These are phyloP conservation scores for Spodoptera litura DNA, from an alignment of 1,140 invertebrate genomes.

Conservation along the genomic window DNA sequence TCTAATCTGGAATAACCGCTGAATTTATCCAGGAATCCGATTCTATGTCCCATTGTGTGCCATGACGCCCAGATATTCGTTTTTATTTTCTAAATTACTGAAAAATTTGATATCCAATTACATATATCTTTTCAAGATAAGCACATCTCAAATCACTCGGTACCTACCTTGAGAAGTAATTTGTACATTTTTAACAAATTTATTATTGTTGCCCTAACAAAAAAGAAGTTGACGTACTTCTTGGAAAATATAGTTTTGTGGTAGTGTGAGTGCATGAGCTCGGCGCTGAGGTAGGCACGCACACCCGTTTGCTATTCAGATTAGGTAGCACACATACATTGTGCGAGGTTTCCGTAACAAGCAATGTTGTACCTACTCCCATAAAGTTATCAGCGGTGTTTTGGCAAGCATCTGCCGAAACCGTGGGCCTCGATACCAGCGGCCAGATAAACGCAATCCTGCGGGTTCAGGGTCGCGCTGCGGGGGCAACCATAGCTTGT, in stretches of 20 bases:
- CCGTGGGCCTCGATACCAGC: constrained; percentile 63
- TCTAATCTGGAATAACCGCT: constrained; percentile 64
- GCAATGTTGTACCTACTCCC: constrained; percentile 33
- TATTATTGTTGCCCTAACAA: no score
- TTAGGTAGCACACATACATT: constrained; percentile 36
- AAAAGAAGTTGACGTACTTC: background rate
- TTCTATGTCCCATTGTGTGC: constrained; percentile 23
- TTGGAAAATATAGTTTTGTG: background rate
- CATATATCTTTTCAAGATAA: no score
- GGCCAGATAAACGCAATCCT: constrained; percentile 69
- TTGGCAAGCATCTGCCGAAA: constrained; percentile 79
- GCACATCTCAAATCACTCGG: background rate
- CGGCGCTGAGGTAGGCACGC: background rate
- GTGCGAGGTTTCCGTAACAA: constrained; percentile 17
- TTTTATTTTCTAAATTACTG: constrained; percentile 12
- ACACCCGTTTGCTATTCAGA: constrained; percentile 30
- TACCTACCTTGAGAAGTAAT: no score
- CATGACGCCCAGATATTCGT: background rate
- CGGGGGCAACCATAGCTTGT: constrained; percentile 60
- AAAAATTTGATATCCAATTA: background rate
- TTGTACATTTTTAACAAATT: no score
- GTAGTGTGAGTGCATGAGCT: no score
- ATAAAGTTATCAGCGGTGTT: constrained; percentile 69
- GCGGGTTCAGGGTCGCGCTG: constrained; percentile 72
- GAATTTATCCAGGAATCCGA: constrained; percentile 56